Evolutionary conservation across 2,888 invertebrate genomes (phyloP), one percentile per base, ranked within the genome.

Genomic region (Phymatocera aterrima): DNA sequence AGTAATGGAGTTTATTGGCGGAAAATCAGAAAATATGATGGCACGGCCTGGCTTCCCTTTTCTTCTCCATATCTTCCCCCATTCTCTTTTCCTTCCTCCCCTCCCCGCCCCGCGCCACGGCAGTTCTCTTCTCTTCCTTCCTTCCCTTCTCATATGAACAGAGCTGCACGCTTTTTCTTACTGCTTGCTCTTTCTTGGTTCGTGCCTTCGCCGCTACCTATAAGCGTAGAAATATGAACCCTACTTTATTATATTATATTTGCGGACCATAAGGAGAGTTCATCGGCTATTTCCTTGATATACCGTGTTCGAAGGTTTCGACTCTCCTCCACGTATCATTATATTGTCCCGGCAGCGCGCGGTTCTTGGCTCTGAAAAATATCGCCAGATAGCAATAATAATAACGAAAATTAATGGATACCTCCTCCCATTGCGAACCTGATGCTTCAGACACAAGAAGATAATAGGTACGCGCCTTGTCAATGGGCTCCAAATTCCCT

Each of bases 1-100:
- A 90, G 90, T 89, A 88, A 90, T 90, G 88, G 89, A 84, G 88
- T 89, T 90, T 90, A 90, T 90, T 90, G 90, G 90, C 88, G 88
- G 87, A 89, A 90, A 90, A 90, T 90, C 90, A 90, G 89, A 85
- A 90, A 89, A 90, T 90, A 90, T 88, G 88, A 90, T 87, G 84
- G 85, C 80, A 80, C 54, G 57, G 75, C 40, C 75, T 75, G 75
- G 81, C 80, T 82, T 83, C 83, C 82, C 84, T 81, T 78, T 78
- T 61, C 74, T 84, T 85, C 82, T 74, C 81, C 77, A 54, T 68
- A 12, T 46, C 54, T 60, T 24, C 60, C 51, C 48, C 37, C 72
- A 72, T 54, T 46, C 37, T 57, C 54, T 75, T 60, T 54, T 10
- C 75, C 75, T n/a, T n/a, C n/a, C n/a, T n/a, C n/a, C n/a, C n/a